Evolutionary conservation across 2,113 vertebrate genomes (phyloP), one percentile per base, ranked within the genome.

Genomic region (Bubalus kerabau): DNA sequence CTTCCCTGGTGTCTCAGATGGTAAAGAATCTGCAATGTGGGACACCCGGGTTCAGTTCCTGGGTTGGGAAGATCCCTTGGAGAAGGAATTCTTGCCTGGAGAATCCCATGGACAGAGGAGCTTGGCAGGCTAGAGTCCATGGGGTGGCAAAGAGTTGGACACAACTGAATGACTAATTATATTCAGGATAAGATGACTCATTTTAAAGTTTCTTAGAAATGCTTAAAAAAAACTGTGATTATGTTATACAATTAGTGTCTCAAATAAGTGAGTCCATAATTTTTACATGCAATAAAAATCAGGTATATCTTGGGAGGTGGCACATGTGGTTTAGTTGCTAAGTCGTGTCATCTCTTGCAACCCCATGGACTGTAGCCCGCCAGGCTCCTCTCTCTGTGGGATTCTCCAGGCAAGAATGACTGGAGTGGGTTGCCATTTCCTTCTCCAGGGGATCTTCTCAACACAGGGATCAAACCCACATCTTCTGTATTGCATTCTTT

Each of bases 191-290:
- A 91, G 59, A 91, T 43, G 32, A 78, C 3, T 84, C 78, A 67
- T 86, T 87, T 76, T 24, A 86, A 80, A 84, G 50, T 67, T 84
- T 91, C 50, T 95, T 95, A 95, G 60, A 95, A 91, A 87, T 59
- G n/a, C 24, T 94, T 95, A 23, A 48, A 93, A 94, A 88, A 48
- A 62, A 24, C 16, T 83, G 43, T 67, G 14, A 43, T 6, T 19
- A 82, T 56, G 32, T 74, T 90, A 83, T 36, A 83, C 48, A 54
- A 81, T 82, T 84, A 76, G 48, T 95, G 7, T 60, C 19, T 64
- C 56, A 71, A 36, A n/a, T 64, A 48, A 76, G 32, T 90, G 85
- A 89, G 3, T 84, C 62, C 11, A 26, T 87, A 28, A 50, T 56
- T 97, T 85, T 78, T 76, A 90, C 17, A 64, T 36, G 57, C 40